Evolutionary conservation across 2,888 invertebrate genomes (phyloP).

Genomic region (Lasioglossum villosulum): DNA sequence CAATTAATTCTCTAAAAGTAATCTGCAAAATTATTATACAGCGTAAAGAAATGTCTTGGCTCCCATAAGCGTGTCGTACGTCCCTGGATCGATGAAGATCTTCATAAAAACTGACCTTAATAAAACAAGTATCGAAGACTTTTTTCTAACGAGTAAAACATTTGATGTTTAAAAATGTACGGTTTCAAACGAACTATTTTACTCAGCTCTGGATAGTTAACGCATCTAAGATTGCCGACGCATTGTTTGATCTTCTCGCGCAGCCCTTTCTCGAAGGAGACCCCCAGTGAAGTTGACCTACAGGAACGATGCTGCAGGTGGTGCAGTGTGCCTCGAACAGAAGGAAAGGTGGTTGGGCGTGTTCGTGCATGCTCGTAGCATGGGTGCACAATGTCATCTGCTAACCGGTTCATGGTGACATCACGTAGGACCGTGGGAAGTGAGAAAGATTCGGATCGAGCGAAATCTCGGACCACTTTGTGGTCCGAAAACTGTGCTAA

Average conservation of each 20-base stretch:
- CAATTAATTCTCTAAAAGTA: not conserved
- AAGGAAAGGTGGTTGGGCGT: conserved; percentile 15
- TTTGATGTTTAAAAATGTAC: not conserved
- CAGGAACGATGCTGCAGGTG: conserved; percentile 73
- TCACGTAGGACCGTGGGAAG: conserved; percentile 82
- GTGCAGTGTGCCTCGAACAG: conserved; percentile 60
- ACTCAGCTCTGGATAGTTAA: conserved; percentile 13
- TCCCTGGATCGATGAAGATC: too few species aligned
- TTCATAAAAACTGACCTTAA: too few species aligned
- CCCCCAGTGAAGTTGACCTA: conserved; percentile 72
- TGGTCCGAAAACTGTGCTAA: not conserved
- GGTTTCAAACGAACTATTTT: not conserved
- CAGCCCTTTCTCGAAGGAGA: conserved; percentile 67
- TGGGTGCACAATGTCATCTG: conserved; percentile 75
- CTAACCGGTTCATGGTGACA: conserved; percentile 78
- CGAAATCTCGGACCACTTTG: conserved; percentile 38
- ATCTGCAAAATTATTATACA: not conserved
- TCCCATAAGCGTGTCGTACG: too few species aligned
- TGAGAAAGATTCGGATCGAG: conserved; percentile 48
- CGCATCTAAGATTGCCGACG: not conserved
- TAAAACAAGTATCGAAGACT: too few species aligned
- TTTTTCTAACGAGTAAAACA: not conserved
- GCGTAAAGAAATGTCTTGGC: too few species aligned
- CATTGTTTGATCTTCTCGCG: conserved; percentile 36
- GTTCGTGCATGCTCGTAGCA: conserved; percentile 47